Percentiles rank a stretch among this genome's conserved stretches.
Conservation (phyloP, 2,113 vertebrate species). For the Piprites chloris region DNA sequence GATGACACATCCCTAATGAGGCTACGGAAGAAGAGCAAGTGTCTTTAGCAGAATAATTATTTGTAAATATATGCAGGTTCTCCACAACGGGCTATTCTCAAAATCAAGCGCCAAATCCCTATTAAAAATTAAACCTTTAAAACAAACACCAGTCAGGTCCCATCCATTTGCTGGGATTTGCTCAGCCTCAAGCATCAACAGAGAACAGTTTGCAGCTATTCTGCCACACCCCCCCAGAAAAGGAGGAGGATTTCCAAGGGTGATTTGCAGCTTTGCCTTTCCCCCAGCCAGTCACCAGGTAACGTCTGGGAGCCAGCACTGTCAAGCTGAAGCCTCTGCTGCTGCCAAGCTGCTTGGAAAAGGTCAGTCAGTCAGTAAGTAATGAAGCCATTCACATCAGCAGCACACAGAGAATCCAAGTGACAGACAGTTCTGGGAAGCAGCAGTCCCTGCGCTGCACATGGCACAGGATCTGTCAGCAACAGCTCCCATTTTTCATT, state of each 20-base stretch:
- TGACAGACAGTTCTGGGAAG: neutral
- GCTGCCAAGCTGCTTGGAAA: neutral
- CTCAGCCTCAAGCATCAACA: neutral
- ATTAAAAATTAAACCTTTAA: neutral
- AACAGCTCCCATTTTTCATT: neutral
- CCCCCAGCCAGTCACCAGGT: neutral
- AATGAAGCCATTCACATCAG: neutral
- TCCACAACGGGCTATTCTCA: neutral
- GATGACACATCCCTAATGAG: neutral
- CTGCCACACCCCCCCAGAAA: fast-evolving
- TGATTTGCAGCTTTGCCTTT: neutral
- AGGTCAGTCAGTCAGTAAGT: neutral
- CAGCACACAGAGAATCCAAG: neutral
- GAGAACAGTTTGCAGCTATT: neutral
- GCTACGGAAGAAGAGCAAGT: neutral
- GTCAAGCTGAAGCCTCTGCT: neutral
- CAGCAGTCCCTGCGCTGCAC: fast-evolving
- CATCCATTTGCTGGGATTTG: neutral
- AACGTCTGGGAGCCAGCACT: neutral
- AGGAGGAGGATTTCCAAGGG: neutral
- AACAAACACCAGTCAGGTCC: neutral
- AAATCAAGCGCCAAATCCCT: neutral
- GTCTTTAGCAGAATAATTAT: neutral
- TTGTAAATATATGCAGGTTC: neutral
- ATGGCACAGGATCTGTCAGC: neutral